Evolutionary conservation across 2,797 vertebrate genomes (phyloP), one percentile per base, ranked within the genome.

Genomic region (Silurus aristotelis): DNA sequence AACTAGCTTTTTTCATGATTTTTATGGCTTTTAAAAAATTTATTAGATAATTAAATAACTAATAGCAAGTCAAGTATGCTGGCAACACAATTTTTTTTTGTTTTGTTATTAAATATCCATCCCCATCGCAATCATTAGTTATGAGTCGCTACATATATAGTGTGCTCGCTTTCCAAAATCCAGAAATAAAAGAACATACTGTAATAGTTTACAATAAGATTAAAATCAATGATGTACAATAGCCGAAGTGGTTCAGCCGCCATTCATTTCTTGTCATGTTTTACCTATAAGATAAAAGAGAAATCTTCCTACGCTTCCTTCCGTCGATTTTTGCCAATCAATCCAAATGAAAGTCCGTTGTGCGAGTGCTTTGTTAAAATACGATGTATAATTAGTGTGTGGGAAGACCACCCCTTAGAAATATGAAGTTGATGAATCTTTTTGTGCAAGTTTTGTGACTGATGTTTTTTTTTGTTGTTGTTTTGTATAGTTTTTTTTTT

Each of bases 381-480:
- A 48, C 77, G 78, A 73, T 87, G 85, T 87, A 63, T 56, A 77
- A 58, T 81, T 76, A 80, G 84, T 66, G 67, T 80, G 86, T 86
- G 82, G 87, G 63, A 84, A 85, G 83, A 89, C 79, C 48, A 82
- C 76, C 58, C 43, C 72, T 81, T 77, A 82, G 79, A 88, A 83
- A 83, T 48, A 76, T 80, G 64, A 72, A 68, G 68, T 85, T 83
- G 84, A 87, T 88, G 17, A 85, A 84, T 84, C 77, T 83, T 83
- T 84, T 79, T 79, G 85, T 48, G 22, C 38, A 46, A 27, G 31
- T 82, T 84, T 81, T n/a, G 13, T 64, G 22, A 48, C 38, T 48
- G 61, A 66, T n/a, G 43, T 25, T 19, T 79, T 60, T 58, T 10
- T 58, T 78, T n/a, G n/a, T 52, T 52, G 8, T 52, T 52, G 48